These are phyloP conservation scores for Stomatorhinus walkeri DNA, from an alignment of 2,797 vertebrate genomes.

Conservation along the genomic window DNA sequence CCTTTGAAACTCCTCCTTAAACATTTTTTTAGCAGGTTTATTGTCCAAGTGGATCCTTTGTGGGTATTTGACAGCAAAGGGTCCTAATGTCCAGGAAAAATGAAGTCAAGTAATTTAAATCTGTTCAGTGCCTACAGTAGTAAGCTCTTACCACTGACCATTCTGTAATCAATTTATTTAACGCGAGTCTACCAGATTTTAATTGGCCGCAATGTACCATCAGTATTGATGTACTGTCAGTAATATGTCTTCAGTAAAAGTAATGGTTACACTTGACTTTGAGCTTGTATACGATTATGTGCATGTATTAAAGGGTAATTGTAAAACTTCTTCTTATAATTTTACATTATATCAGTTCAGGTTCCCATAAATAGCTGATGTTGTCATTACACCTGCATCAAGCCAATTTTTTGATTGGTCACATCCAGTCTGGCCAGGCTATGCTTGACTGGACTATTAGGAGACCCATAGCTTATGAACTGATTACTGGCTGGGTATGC, in stretches of 20 bases:
- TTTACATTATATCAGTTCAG: not conserved
- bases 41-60: not conserved
- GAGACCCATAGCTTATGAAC: not conserved
- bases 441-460: not conserved
- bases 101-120: not conserved
- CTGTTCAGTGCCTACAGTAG: not conserved
- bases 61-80: not conserved
- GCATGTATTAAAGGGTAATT: not conserved
- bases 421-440: not conserved
- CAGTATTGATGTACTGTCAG: not conserved
- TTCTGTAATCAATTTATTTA: not conserved
- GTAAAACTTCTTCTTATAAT: not conserved
- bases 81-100: not conserved
- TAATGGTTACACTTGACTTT: not conserved
- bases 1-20: not conserved
- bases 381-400: not conserved
- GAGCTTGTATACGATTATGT: not conserved
- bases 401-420: not conserved
- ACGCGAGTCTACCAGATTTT: not conserved
- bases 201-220: not conserved
- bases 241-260: not conserved
- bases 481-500: not conserved
- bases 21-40: not conserved
- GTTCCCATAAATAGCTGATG: not conserved
- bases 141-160: not conserved